Conservation (phyloP, 2,888 invertebrate genomes). For the Alsophila aescularia region DNA sequence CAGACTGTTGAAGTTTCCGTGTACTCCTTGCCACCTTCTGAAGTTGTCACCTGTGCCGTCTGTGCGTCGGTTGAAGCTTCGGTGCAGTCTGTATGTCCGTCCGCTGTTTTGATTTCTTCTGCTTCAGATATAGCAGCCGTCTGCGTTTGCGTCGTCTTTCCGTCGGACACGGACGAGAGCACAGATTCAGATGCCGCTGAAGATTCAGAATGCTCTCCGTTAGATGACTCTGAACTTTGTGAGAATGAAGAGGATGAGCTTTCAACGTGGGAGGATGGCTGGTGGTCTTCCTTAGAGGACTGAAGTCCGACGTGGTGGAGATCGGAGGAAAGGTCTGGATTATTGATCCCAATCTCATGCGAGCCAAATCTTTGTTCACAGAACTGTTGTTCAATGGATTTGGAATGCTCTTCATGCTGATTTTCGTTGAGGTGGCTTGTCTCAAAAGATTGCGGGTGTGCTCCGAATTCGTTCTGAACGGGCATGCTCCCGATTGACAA, state of each 20-base stretch:
- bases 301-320: not conserved
- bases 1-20: constrained; percentile 5
- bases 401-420: not conserved
- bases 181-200: not conserved
- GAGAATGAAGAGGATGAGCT: constrained; percentile 7
- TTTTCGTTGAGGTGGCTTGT: too few species aligned
- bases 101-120: constrained; percentile 1
- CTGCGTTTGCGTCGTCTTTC: not conserved
- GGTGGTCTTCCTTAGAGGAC: not conserved
- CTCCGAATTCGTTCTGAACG: too few species aligned
- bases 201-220: constrained; percentile 7
- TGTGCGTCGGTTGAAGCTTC: not conserved
- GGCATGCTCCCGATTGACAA: too few species aligned
- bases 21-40: constrained; percentile 6
- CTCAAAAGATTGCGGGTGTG: too few species aligned
- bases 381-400: not conserved
- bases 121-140: not conserved
- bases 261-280: not conserved
- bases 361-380: not conserved
- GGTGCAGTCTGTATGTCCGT: constrained; percentile 9
- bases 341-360: too few species aligned
- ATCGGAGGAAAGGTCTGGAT: not conserved
- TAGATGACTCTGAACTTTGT: not conserved
- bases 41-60: constrained; percentile 1
- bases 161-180: not conserved